Conservation (phyloP, 2,888 invertebrate species). For the Philereme transversata region DNA sequence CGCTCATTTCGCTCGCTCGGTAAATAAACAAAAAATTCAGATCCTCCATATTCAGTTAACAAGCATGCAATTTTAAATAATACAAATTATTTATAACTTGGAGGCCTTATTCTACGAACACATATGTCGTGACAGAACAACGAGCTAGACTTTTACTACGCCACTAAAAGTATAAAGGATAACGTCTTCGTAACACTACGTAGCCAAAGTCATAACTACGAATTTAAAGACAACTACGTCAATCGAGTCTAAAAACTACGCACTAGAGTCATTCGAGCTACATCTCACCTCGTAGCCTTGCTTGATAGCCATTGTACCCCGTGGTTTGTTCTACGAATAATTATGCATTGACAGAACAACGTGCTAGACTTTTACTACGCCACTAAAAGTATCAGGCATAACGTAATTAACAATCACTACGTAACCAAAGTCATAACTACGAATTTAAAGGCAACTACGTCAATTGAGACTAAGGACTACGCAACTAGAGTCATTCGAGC, state of each 20-base stretch:
- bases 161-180: no score
- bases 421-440: constrained; percentile 5
- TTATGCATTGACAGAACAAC: no score
- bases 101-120: no score
- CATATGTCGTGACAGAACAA: no score
- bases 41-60: no score
- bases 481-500: background rate
- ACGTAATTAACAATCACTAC: background rate
- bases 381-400: no score
- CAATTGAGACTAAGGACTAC: background rate
- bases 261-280: constrained; percentile 10
- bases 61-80: no score
- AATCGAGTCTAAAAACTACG: background rate
- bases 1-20: no score
- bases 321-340: constrained; percentile 84
- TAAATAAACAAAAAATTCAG: no score
- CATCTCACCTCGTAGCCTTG: constrained; percentile 85
- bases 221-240: constrained; percentile 6
- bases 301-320: constrained; percentile 84
- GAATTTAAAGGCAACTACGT: constrained; percentile 9
- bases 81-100: no score
- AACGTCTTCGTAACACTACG: constrained; percentile 55
- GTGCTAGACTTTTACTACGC: no score
- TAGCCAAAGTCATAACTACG: constrained; percentile 5
- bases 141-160: no score